Evolutionary conservation across 2,113 vertebrate genomes (phyloP).

Genomic region (Amphilophus citrinellus): DNA sequence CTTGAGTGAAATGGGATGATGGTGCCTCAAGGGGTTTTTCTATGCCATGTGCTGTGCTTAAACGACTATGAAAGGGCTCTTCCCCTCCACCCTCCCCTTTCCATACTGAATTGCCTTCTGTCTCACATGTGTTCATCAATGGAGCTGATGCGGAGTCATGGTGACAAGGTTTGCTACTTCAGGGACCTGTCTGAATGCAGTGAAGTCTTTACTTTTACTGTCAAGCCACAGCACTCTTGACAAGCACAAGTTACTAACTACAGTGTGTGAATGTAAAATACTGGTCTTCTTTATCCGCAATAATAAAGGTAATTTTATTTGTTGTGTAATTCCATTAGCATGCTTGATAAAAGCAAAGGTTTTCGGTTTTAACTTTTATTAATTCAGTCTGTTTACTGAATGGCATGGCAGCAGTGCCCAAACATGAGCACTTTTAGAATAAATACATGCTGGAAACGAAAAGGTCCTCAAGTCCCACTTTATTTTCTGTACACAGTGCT

Average conservation of each 20-base stretch:
- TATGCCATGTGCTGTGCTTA: conserved; percentile 61
- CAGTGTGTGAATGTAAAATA: conserved; percentile 67
- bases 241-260: conserved; percentile 40
- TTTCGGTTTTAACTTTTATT: conserved; percentile 32
- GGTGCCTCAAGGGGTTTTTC: conserved; percentile 53
- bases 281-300: conserved; percentile 45
- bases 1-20: conserved; percentile 64
- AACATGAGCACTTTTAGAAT: conserved; percentile 34
- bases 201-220: conserved; percentile 34
- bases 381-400: conserved; percentile 1
- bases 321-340: conserved; percentile 26
- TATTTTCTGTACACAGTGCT: conserved; percentile 28
- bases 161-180: conserved; percentile 76
- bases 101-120: conserved; percentile 51
- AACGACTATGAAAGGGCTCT: conserved; percentile 62
- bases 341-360: conserved; percentile 28
- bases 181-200: conserved; percentile 57
- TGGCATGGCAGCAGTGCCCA: background rate
- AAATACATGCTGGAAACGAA: conserved; percentile 26
- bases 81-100: conserved; percentile 10
- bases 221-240: conserved; percentile 22
- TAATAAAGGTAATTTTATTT: conserved; percentile 12
- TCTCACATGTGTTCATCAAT: conserved; percentile 71
- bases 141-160: conserved; percentile 62
- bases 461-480: conserved; percentile 30